Evolutionary conservation across 2,888 invertebrate genomes (phyloP).

Genomic region (Lysandra coridon): DNA sequence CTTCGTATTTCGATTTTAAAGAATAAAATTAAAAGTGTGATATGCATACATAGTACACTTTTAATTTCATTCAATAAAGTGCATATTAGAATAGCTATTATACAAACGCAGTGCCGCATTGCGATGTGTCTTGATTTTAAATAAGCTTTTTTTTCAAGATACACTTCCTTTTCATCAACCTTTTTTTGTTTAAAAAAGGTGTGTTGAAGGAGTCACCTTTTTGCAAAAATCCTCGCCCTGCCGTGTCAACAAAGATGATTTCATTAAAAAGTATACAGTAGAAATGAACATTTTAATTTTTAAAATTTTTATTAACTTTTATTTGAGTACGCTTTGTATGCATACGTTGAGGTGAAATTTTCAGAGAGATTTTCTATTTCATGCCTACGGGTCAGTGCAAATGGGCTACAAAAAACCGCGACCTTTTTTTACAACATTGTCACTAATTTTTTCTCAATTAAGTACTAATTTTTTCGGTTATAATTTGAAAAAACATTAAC

Average conservation of each 20-base stretch:
- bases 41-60: no score
- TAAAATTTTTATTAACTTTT: background rate
- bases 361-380: slow-evolving; percentile 1
- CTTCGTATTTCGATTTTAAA: no score
- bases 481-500: no score
- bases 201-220: background rate
- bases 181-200: background rate
- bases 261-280: background rate
- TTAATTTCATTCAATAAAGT: no score
- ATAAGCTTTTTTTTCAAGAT: no score
- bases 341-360: background rate
- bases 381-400: background rate
- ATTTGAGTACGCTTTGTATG: background rate
- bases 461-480: no score
- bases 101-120: no score
- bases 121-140: no score
- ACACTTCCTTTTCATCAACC: no score
- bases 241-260: slow-evolving; percentile 1
- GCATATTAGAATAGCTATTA: no score
- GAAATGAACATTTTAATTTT: background rate
- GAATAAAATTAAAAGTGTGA: no score
- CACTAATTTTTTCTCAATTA: no score
- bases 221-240: background rate
- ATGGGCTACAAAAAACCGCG: background rate
- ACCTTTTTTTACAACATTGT: background rate